Base-by-base conservation (phyloP, 2,113 vertebrate genomes). In the Epinephelus lanceolatus region DNA sequence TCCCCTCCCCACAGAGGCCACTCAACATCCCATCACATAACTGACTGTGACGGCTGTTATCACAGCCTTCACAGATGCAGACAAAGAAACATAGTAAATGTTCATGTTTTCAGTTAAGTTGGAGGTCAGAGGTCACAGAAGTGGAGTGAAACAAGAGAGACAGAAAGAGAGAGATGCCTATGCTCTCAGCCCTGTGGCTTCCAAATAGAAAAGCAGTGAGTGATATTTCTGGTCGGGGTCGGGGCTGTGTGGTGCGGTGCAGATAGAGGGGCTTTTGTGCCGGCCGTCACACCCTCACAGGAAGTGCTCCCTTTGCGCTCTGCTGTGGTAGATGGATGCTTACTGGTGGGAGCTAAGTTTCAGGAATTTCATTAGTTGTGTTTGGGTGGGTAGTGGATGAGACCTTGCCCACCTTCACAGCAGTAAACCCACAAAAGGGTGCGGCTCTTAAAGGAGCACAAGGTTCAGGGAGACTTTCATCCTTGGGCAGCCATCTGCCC, bases 211-310 rank as follows among this genome's bases (percentile, higher is more conserved):
- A 88, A 62, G 82, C 81, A 88, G 71, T 84, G 80, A 87, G 78
- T 83, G 90, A 92, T 90, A 83, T 95, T 88, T 88, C 62, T 91
- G 78, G 78, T 89, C 6, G 68, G 77, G 90, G 83, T 71, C 71
- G 25, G 76, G 74, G 79, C 59, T 53, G 21, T 51, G 55, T 4
- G 53, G 23, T 23, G 70, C 45, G 70, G 23, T 23, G 70, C 45
- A 67, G 23, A 94, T 88, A 94, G 88, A 92, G 78, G 71, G 65
- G 55, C 88, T 91, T 94, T 95, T 95, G 93, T 95, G 56, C 73
- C 21, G 14, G 60, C 55, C 2, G 75, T 80, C 76, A 82, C 78
- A 81, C 91, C 89, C 88, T 86, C 74, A 83, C 70, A 61, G 88
- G 88, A 93, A 92, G 89, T 89, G 72, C 89, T 90, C 83, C 79